These are phyloP conservation scores for Channallabes apus DNA, from an alignment of 2,797 vertebrate species.

Conservation along the genomic window DNA sequence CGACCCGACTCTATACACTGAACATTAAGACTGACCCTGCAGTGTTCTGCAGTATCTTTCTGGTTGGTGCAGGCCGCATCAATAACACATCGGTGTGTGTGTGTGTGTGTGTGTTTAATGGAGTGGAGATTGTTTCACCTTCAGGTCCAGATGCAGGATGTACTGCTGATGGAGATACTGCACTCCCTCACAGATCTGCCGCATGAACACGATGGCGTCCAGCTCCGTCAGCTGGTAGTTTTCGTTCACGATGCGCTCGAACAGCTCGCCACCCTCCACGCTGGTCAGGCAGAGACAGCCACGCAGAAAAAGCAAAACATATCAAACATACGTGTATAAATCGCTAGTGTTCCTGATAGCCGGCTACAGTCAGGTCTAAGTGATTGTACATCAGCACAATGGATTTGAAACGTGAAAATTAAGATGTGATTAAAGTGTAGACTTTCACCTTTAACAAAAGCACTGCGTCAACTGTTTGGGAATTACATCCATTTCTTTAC, in stretches of 20 bases:
- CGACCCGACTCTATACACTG: not conserved
- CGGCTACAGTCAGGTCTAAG: too few relatives aligned
- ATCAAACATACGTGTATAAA: not conserved
- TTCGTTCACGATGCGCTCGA: slow-evolving; percentile 86
- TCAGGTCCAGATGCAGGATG: slow-evolving; percentile 86
- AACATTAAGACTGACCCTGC: not conserved
- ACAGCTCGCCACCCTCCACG: slow-evolving; percentile 85
- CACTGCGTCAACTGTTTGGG: too few relatives aligned
- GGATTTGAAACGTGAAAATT: too few relatives aligned
- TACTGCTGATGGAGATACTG: slow-evolving; percentile 87
- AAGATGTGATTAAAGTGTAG: too few relatives aligned
- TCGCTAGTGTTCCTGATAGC: too few relatives aligned
- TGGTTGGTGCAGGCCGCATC: not conserved
- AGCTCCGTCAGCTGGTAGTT: slow-evolving; percentile 81
- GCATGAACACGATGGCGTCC: slow-evolving; percentile 83
- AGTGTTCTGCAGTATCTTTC: not conserved
- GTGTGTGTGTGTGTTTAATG: not conserved
- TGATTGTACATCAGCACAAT: too few relatives aligned
- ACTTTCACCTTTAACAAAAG: too few relatives aligned
- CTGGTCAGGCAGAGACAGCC: slow-evolving; percentile 59
- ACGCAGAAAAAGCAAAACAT: not conserved
- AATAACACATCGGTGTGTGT: slow-evolving; percentile 4
- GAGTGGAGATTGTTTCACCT: slow-evolving; percentile 68
- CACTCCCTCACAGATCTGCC: slow-evolving; percentile 86
- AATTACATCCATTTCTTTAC: too few relatives aligned